Base-by-base conservation (phyloP, 2,888 invertebrate genomes). In the Oscheius sp. region DNA sequence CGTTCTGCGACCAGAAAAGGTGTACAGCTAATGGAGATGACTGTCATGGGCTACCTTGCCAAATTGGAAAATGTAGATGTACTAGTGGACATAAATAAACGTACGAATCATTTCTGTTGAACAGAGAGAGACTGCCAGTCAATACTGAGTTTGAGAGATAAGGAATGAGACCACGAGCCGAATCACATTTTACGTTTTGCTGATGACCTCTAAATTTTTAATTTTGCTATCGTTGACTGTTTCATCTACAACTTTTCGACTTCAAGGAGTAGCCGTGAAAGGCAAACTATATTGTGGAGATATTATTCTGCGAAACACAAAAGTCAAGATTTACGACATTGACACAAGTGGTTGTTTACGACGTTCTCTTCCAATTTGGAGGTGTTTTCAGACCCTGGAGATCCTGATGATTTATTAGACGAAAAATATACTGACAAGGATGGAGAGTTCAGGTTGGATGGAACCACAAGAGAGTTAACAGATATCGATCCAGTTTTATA, bases 241-340 rank as follows among this genome's bases (percentile, higher is more conserved):
- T 10, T 15, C 42, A 17, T 42, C 27, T n/a, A 29, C 25, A 0
- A 58, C 72, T 4, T 71, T 78, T 34, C 74, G 78, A 12, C 65
- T 78, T 23, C 78, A 77, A 70, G 80, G 80, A 48, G 76, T 77
- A 2, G 78, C 78, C 1, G 78, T 80, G 3, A 78, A 73, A 67
- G 80, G 80, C 15, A 66, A 69, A 10, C 45, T 78, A 6, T 61
- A 55, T 3, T 80, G 80, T 69, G 72, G 72, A 27, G 74, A 71
- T 15, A 72, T 71, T 12, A 58, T 72, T 23, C 65, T 73, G 65
- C 55, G 75, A 39, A 80, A 80, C 39, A 78, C 78, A 3, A 76
- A 78, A 69, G 63, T 80, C 20, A 80, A 78, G 58, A 68, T 75
- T 15, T 80, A 73, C 58, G 80, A 80, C 53, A 71, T 80, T 25